phyloP scores from a whole-genome alignment of 2,113 vertebrate species.

The Scophthalmus maximus region DNA sequence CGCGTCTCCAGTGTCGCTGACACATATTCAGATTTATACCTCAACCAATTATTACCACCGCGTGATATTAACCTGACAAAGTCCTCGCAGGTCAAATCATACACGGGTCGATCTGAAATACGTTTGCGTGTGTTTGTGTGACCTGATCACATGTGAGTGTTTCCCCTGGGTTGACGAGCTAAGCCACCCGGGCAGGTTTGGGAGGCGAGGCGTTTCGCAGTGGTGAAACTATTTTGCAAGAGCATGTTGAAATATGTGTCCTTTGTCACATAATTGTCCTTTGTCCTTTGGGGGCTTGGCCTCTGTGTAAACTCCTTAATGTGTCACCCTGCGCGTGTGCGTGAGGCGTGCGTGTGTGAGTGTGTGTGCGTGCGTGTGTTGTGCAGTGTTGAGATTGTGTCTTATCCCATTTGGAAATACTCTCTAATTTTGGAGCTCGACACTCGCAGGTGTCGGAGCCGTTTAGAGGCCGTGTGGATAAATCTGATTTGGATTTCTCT shows the following conservation, averaged over 20 bases:
- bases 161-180: conserved; percentile 32
- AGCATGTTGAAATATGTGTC: conserved; percentile 65
- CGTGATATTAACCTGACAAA: not conserved
- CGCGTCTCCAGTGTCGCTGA: not conserved
- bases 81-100: not conserved
- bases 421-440: conserved; percentile 2
- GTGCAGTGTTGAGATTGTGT: not conserved
- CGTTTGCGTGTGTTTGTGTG: conserved; percentile 3
- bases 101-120: not conserved
- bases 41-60: not conserved
- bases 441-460: not conserved
- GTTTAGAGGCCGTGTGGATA: not conserved
- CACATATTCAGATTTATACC: not conserved
- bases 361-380: conserved; percentile 7
- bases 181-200: conserved; percentile 51
- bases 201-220: conserved; percentile 42
- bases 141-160: not conserved
- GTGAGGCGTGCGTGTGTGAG: conserved; percentile 4
- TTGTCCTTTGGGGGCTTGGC: not conserved
- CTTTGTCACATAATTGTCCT: too few relatives aligned
- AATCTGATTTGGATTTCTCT: too few relatives aligned
- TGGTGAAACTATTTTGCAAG: conserved; percentile 72
- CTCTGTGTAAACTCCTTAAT: conserved; percentile 33
- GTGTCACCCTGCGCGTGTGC: not conserved
- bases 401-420: conserved; percentile 21